These are phyloP conservation scores for Phataginus tetradactyla DNA, from an alignment of 2,797 vertebrate species.

Conservation along the genomic window DNA sequence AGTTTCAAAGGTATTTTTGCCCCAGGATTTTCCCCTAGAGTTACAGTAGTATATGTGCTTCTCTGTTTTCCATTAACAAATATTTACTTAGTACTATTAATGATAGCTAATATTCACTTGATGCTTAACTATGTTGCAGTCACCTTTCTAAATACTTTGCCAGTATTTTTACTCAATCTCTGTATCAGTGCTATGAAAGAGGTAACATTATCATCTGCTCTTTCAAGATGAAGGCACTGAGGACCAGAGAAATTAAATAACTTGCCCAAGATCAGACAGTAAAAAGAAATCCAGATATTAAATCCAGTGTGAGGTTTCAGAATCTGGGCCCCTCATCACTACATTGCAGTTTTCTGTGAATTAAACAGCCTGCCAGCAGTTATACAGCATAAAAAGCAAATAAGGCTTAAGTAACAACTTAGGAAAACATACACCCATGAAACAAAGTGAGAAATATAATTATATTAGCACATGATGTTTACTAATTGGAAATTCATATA, in stretches of 20 bases:
- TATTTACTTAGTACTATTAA: not conserved
- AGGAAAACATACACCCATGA: not conserved
- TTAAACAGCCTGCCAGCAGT: not conserved
- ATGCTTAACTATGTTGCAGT: not conserved
- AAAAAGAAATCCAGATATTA: constrained; percentile 14
- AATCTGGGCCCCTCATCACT: constrained; percentile 24
- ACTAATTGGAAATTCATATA: not conserved
- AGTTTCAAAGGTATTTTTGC: no score
- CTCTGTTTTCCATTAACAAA: not conserved
- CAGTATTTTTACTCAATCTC: not conserved
- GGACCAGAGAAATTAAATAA: constrained; percentile 29
- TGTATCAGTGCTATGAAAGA: not conserved
- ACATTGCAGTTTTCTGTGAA: not conserved
- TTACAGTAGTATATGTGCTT: not conserved
- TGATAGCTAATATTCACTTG: not conserved
- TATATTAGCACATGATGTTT: not conserved
- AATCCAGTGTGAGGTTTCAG: constrained; percentile 43
- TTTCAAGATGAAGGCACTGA: constrained; percentile 41
- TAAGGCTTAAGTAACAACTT: constrained; percentile 33
- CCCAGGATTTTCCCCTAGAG: no score
- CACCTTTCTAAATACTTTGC: not conserved
- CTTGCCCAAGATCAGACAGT: not conserved
- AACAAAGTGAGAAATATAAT: not conserved
- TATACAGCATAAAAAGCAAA: not conserved
- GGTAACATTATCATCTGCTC: constrained; percentile 1